Evolutionary conservation across 2,113 vertebrate species (phyloP), one percentile per base, ranked within the genome.

Genomic region (Mus musculus): DNA sequence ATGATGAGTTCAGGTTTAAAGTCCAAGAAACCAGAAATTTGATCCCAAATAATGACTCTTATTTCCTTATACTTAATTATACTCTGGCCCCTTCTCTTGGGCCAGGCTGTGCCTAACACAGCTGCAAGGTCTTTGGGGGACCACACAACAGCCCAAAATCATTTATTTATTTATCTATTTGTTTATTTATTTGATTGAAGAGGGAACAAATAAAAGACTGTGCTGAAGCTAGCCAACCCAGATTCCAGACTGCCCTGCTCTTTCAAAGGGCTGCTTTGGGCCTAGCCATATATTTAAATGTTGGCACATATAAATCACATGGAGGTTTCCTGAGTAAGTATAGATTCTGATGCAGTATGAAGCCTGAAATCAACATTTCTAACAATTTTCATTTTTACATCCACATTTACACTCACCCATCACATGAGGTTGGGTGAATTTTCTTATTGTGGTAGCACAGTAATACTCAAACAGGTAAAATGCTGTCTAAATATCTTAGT

Each of bases 141-240:
- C 69, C 90, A 86, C 14, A 24, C 72, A 84, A 82, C 56, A 84
- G 85, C 46, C 56, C 46, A 36, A 88, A 92, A 78, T 90, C 54
- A 90, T 72, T 36, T 88, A 33, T 86, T 88, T 49, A 39, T 85
- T 81, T 96, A 42, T 42, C 42, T 42, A 90, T 72, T 36, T 88
- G 26, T 86, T 88, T 84, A 49, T 7, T 49, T 49, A 39, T 85
- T 81, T 96, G 49, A 52, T 75, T 61, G 42, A 19, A 28, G 77
- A 90, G 52, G 12, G 24, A 65, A 33, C 49, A 85, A 59, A 73
- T 90, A 89, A 80, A 84, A 17, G 30, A 30, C 46, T 76, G 61
- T 71, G 84, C 28, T 52, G 49, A 52, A n/a, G 39, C 39, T 86
- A 88, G 73, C 33, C 67, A 84, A 75, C 12, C 42, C 5, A 6